Evolutionary conservation across 2,797 vertebrate genomes (phyloP).

Genomic region (Poecilia picta): DNA sequence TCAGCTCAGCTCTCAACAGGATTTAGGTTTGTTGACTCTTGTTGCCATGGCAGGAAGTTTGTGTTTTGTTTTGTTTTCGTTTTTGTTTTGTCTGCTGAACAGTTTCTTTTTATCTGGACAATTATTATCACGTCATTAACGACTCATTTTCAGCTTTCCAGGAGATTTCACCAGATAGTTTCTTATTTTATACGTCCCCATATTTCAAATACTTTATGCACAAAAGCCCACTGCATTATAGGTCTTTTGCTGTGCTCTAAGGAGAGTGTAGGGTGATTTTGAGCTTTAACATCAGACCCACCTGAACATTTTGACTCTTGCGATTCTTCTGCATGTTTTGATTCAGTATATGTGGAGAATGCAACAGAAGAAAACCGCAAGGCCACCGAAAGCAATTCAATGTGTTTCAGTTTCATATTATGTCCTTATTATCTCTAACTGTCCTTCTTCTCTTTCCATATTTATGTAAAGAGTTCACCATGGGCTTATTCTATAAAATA

Average conservation of each 20-base stretch:
- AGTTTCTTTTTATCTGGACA: background rate
- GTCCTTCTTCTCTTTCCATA: background rate
- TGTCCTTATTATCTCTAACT: background rate
- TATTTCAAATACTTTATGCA: background rate
- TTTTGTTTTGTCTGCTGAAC: background rate
- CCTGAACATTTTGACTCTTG: background rate
- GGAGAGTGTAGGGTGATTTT: background rate
- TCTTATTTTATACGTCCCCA: background rate
- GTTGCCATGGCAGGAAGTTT: background rate
- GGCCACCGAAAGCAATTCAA: background rate
- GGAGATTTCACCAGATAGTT: background rate
- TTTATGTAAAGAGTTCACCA: background rate
- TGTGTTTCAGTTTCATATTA: background rate
- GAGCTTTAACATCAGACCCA: background rate
- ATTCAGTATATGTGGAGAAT: no score
- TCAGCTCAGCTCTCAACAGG: background rate
- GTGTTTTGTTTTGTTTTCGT: background rate
- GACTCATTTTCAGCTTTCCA: background rate
- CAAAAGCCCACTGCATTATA: background rate
- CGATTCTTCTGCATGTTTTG: no score
- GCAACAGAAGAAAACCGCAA: no score
- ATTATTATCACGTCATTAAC: no score
- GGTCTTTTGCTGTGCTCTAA: background rate
- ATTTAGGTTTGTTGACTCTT: background rate
- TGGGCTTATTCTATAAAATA: background rate